Conservation (phyloP, 2,888 invertebrate species). For the Omphaloscelis lunosa region DNA sequence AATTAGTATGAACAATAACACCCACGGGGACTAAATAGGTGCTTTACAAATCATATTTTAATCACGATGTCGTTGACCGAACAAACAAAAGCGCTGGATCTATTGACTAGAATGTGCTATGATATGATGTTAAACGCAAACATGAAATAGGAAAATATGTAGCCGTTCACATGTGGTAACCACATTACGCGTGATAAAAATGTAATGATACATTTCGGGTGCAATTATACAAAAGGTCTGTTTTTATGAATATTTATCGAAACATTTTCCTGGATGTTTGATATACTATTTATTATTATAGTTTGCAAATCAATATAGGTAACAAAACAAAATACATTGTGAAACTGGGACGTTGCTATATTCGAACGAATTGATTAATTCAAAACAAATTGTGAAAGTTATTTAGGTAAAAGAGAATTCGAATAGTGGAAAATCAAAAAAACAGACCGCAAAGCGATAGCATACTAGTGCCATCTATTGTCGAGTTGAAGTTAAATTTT, state of each 20-base stretch:
- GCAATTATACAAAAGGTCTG: neutral
- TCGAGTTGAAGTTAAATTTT: conserved; percentile 38
- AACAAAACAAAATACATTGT: neutral
- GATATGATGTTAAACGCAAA: conserved; percentile 12
- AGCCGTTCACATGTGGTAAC: conserved; percentile 55
- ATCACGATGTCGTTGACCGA: conserved; percentile 76
- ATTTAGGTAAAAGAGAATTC: neutral
- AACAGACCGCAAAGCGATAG: too few species aligned
- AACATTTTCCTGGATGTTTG: neutral
- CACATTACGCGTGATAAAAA: conserved; percentile 40
- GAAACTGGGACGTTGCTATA: neutral
- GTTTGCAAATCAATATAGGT: neutral
- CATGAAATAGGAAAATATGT: conserved; percentile 11
- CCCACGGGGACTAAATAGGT: conserved; percentile 73
- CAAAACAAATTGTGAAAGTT: neutral
- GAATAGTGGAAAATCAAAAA: neutral
- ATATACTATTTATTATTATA: neutral
- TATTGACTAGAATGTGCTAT: conserved; percentile 4
- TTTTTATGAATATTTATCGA: neutral
- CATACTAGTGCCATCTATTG: conserved; percentile 65
- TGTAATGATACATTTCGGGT: neutral
- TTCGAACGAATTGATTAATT: neutral
- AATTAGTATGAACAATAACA: conserved; percentile 80
- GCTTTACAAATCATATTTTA: conserved; percentile 71
- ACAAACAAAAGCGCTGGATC: conserved; percentile 48